A percentile compares a stretch with the other conserved stretches of the same genome.
Evolutionary conservation across 2,888 invertebrate genomes (phyloP).

Genomic region (Agriopis leucophaearia): DNA sequence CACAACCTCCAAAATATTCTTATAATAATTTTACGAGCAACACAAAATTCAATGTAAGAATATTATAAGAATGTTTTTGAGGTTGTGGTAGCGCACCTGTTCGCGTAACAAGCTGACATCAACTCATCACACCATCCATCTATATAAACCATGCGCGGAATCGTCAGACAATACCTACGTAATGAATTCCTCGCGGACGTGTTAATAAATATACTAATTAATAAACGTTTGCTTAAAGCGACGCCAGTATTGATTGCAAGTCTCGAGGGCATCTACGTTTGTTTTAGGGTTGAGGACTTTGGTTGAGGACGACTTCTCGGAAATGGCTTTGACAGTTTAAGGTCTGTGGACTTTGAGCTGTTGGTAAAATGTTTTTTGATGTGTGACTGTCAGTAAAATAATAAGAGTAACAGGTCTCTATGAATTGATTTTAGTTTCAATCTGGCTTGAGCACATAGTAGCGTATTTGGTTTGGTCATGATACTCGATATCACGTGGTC

Average conservation of each 20-base stretch:
- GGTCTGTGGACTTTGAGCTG: slow-evolving; percentile 26
- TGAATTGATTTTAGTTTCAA: neutral
- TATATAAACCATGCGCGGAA: too few relatives aligned
- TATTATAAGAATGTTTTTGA: too few relatives aligned
- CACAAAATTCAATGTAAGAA: too few relatives aligned
- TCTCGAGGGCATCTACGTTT: slow-evolving; percentile 48
- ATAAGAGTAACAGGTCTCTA: neutral
- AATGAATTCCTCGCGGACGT: slow-evolving; percentile 53
- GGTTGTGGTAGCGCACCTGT: too few relatives aligned
- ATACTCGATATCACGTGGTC: too few relatives aligned
- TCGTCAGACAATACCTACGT: slow-evolving; percentile 42
- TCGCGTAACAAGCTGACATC: too few relatives aligned
- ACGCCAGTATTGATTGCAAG: slow-evolving; percentile 46
- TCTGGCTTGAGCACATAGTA: neutral
- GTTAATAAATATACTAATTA: slow-evolving; percentile 58
- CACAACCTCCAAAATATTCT: too few relatives aligned
- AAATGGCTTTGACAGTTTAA: slow-evolving; percentile 35
- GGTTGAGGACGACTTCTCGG: slow-evolving; percentile 58
- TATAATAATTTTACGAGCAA: too few relatives aligned
- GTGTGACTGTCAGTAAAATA: too few relatives aligned
- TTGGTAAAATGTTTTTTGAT: slow-evolving; percentile 4
- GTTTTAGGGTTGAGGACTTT: slow-evolving; percentile 56
- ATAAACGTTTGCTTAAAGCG: slow-evolving; percentile 50
- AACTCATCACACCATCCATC: slow-evolving; percentile 11
- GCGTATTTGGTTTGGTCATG: neutral